Percentiles rank a stretch among this genome's conserved stretches.
Conservation (phyloP, 2,113 vertebrate genomes). For the Chaetodon auriga region DNA sequence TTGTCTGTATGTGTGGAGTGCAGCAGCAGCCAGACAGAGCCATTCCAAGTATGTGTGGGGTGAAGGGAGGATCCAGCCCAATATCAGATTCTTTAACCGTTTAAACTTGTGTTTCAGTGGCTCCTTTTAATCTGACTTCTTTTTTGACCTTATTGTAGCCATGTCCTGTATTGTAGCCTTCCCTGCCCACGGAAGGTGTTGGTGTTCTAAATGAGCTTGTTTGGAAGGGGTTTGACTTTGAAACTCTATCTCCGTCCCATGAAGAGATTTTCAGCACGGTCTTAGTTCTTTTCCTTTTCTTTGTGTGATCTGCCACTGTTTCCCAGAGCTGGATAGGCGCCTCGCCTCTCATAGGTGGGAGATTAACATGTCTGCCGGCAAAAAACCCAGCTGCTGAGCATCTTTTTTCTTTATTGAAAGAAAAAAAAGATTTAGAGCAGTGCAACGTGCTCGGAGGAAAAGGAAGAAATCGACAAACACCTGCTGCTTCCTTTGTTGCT, state of each 20-base stretch:
- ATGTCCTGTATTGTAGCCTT: slow-evolving; percentile 50
- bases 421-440: slow-evolving; percentile 25
- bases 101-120: slow-evolving; percentile 64
- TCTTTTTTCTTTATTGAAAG: slow-evolving; percentile 34
- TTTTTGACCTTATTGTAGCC: slow-evolving; percentile 72
- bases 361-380: slow-evolving; percentile 82
- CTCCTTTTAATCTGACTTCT: slow-evolving; percentile 20
- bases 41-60: slow-evolving; percentile 85
- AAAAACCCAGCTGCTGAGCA: slow-evolving; percentile 49
- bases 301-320: slow-evolving; percentile 78
- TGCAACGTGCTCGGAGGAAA: slow-evolving; percentile 11
- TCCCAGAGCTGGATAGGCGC: slow-evolving; percentile 79
- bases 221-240: slow-evolving; percentile 66
- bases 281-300: slow-evolving; percentile 76
- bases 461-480: slow-evolving; percentile 31
- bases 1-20: slow-evolving; percentile 86
- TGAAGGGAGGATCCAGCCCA: slow-evolving; percentile 83
- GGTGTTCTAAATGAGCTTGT: slow-evolving; percentile 72
- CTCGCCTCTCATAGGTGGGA: slow-evolving; percentile 75
- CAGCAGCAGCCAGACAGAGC: slow-evolving; percentile 82
- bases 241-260: slow-evolving; percentile 81
- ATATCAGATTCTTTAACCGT: slow-evolving; percentile 75
- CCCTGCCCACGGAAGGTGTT: slow-evolving; percentile 65
- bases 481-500: slow-evolving; percentile 48
- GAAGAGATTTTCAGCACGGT: slow-evolving; percentile 76